Evolutionary conservation across 2,113 vertebrate species (phyloP), one percentile per base, ranked within the genome.

Genomic region (Charadrius vociferus): DNA sequence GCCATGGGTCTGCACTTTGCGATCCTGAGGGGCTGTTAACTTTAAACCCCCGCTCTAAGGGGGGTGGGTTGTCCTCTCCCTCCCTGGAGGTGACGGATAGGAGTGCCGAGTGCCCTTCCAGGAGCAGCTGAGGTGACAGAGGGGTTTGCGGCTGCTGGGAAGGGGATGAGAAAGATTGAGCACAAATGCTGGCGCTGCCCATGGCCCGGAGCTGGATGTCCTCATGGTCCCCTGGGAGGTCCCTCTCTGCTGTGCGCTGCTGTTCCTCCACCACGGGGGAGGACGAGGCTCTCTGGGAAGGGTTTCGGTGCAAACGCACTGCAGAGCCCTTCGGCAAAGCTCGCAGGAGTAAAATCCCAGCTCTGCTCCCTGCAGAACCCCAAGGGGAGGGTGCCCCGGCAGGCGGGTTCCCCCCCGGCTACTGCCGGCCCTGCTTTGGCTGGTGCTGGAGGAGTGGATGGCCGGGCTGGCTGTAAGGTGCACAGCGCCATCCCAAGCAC

Each of bases 401-500:
- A 43, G 12, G 6, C 3, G 12, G 13, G 29, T 16, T 12, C 27
- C 24, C 0, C 6, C 1, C 45, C 8, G 18, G 43, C 43, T 18
- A 1, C 37, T 3, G 1, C 37, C 45, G 30, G 29, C 30, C 36
- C 17, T 0, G 1, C 62, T 36, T 49, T 55, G 68, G 39, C 55
- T 68, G 37, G 30, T 4, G 14, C 43, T 23, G 45, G 55, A 53
- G 47, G 49, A 45, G 3, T 2, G 13, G 16, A 1, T 56, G 3
- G 1, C 39, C 24, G 43, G 20, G 41, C 37, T 74, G 4, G 0
- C 49, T 45, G 29, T 4, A 1, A 15, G 1, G 2, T 5, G 20
- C 8, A 15, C 4, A 0, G 81, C 58, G 50, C 37, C 73, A 7
- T 5, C 50, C 49, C 47, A 14, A 7, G 5, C 3, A 1, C 49